These are phyloP conservation scores for Erpobdella octoculata DNA, from an alignment of 2,888 invertebrate genomes.

Conservation along the genomic window DNA sequence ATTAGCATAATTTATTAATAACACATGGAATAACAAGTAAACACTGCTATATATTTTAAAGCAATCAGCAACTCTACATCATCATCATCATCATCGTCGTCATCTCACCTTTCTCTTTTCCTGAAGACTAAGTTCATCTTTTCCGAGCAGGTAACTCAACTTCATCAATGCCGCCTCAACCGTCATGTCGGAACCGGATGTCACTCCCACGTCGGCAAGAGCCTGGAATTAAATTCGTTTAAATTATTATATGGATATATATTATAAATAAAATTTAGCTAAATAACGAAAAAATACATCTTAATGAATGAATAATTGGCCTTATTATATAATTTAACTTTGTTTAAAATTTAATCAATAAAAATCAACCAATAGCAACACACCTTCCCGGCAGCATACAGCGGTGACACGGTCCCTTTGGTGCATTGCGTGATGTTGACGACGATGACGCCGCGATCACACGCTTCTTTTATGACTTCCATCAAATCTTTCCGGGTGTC, in stretches of 20 bases:
- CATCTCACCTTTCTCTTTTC: constrained; percentile 43
- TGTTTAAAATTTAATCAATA: neutral
- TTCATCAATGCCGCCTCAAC: constrained; percentile 88
- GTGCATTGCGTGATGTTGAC: constrained; percentile 86
- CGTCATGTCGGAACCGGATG: constrained; percentile 48
- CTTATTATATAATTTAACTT: constrained; percentile 3
- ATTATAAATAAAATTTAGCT: constrained; percentile 62
- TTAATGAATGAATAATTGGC: neutral
- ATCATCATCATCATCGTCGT: neutral
- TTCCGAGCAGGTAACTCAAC: constrained; percentile 77
- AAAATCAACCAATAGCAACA: constrained; percentile 15
- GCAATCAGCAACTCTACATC: constrained; percentile 42
- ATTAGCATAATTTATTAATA: too few species aligned
- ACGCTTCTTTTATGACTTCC: constrained; percentile 64
- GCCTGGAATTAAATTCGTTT: neutral
- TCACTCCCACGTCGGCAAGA: constrained; percentile 11
- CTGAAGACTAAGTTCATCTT: constrained; percentile 55
- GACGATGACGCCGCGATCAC: constrained; percentile 66
- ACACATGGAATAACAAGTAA: too few species aligned
- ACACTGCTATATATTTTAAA: too few species aligned
- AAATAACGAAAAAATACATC: neutral
- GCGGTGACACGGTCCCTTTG: constrained; percentile 69
- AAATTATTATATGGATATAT: constrained; percentile 56
- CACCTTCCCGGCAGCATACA: constrained; percentile 77
- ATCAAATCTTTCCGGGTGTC: constrained; percentile 72